phyloP scores from a whole-genome alignment of 2,113 vertebrate species.

The Elanus axillaris region DNA sequence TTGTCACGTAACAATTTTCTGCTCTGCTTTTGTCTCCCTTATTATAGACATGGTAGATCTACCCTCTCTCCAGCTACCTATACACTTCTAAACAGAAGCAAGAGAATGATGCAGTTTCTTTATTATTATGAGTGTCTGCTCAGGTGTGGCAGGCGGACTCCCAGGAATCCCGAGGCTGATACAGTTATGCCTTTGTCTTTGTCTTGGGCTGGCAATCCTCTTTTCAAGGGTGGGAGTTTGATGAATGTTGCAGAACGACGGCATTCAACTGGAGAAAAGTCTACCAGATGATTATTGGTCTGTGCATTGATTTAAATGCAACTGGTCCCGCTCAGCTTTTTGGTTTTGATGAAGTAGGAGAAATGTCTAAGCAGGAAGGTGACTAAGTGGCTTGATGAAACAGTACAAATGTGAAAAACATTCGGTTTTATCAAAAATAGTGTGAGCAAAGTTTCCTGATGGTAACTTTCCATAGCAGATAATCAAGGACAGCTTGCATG shows the following conservation, averaged over 20 bases:
- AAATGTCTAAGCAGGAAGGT: background rate
- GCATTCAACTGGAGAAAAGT: background rate
- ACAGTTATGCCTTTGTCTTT: background rate
- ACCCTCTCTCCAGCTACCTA: background rate
- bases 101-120: background rate
- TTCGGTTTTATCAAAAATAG: background rate
- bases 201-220: background rate
- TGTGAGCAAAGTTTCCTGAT: background rate
- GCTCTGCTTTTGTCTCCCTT: background rate
- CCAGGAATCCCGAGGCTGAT: background rate
- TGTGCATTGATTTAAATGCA: background rate
- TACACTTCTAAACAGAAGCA: background rate
- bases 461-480: background rate
- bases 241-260: background rate
- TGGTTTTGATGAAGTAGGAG: background rate
- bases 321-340: background rate
- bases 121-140: background rate
- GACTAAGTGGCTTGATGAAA: background rate
- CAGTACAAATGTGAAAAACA: background rate
- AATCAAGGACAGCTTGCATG: background rate
- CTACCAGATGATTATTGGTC: background rate
- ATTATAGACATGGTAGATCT: background rate
- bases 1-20: background rate
- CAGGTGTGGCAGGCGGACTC: background rate
- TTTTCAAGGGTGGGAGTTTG: background rate